phyloP scores from a whole-genome alignment of 92 coral and sea anemone genomes.

The Isaurus tuberculatus region DNA sequence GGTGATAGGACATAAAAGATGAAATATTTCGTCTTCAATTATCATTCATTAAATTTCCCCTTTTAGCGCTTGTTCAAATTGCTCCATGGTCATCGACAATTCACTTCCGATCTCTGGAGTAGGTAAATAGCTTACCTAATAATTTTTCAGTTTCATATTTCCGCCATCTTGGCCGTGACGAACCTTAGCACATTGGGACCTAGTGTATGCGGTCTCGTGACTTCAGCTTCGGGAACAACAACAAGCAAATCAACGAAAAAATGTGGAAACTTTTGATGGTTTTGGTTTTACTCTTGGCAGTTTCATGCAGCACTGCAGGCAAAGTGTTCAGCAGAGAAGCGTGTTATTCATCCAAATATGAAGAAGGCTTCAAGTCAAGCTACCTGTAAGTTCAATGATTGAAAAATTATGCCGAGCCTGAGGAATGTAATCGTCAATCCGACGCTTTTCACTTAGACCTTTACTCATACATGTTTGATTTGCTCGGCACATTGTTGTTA shows the following conservation, averaged over 20 bases:
- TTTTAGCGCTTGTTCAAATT: background rate
- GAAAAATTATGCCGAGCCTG: too few species aligned
- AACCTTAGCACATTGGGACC: too few species aligned
- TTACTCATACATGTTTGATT: background rate
- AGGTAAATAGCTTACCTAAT: too few species aligned
- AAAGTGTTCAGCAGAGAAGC: conserved; percentile 12
- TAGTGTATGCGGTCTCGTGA: conserved; percentile 10
- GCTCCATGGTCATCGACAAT: too few species aligned
- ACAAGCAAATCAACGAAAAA: background rate
- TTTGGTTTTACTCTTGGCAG: background rate
- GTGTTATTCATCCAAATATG: conserved; percentile 74
- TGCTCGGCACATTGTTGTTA: too few species aligned
- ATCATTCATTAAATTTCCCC: background rate
- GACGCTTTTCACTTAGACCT: too few species aligned
- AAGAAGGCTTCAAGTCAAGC: conserved; percentile 61
- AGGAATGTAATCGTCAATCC: too few species aligned
- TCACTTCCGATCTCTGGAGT: too few species aligned
- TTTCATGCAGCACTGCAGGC: conserved; percentile 28
- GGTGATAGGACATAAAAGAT: too few species aligned
- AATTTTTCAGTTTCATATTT: too few species aligned
- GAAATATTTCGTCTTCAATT: background rate
- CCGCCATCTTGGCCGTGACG: too few species aligned
- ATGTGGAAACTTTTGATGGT: conserved; percentile 10
- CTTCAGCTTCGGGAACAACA: background rate
- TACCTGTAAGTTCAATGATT: conserved; percentile 70